Conservation (phyloP, 1,140 invertebrate species). For the Drosophila pruinosa region DNA sequence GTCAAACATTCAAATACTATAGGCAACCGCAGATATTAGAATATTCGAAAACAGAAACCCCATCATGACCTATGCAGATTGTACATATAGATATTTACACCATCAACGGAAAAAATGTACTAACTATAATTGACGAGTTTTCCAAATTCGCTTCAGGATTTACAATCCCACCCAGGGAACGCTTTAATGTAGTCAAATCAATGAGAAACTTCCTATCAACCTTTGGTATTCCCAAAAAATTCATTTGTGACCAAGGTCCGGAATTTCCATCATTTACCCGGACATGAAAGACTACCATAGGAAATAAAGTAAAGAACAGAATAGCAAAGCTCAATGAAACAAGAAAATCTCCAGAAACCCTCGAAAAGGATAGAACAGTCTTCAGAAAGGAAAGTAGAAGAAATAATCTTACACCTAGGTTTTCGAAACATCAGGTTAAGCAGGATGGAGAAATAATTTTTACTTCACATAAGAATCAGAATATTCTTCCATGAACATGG, state of each 20-base stretch:
- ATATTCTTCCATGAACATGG: too few species aligned
- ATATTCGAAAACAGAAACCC: too few species aligned
- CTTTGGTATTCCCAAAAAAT: not conserved
- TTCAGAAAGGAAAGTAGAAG: conserved; percentile 8
- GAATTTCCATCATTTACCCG: too few species aligned
- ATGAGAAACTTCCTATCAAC: too few species aligned
- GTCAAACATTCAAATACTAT: too few species aligned
- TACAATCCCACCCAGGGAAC: conserved; percentile 4
- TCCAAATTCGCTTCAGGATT: conserved; percentile 7
- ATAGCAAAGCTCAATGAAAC: not conserved
- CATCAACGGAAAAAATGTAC: not conserved
- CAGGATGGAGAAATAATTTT: not conserved
- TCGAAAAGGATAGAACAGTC: not conserved
- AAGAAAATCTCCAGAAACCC: not conserved
- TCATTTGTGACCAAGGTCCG: too few species aligned
- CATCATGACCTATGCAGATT: not conserved
- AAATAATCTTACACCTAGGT: too few species aligned
- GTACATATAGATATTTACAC: not conserved
- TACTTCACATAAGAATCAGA: conserved; percentile 6
- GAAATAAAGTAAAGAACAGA: too few species aligned
- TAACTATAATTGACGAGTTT: conserved; percentile 7
- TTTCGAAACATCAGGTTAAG: not conserved
- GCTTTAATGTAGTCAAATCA: too few species aligned
- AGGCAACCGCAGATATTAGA: too few species aligned
- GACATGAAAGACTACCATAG: too few species aligned